Conservation (phyloP, 2,113 vertebrate species). For the Montifringilla adamsi region DNA sequence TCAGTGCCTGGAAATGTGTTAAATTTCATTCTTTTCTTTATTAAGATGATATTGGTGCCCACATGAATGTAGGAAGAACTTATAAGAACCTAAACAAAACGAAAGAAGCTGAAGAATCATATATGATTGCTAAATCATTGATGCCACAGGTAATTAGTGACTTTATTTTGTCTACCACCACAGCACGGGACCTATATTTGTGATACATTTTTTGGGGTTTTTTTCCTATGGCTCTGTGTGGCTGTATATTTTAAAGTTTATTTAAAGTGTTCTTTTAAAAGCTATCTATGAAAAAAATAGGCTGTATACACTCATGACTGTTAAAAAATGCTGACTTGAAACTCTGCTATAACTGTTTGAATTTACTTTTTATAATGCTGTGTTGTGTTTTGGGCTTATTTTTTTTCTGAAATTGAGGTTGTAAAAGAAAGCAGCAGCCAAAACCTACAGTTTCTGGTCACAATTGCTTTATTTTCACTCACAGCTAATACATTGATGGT, state of each 20-base stretch:
- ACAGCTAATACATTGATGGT: background rate
- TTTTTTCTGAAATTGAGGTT: background rate
- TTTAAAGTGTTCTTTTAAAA: background rate
- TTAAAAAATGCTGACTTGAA: background rate
- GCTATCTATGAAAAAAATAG: background rate
- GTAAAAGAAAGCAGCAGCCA: background rate
- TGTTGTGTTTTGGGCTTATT: background rate
- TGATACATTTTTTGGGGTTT: fast-evolving
- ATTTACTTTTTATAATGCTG: background rate
- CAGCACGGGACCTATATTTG: background rate
- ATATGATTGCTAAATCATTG: slow-evolving; percentile 92
- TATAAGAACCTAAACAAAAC: slow-evolving; percentile 97
- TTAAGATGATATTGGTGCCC: slow-evolving; percentile 95
- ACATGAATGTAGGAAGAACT: slow-evolving; percentile 99
- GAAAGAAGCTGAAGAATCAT: slow-evolving; percentile 94
- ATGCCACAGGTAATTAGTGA: slow-evolving; percentile 90
- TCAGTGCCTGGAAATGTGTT: background rate
- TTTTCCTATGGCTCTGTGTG: background rate
- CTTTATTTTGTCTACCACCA: background rate
- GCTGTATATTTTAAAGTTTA: background rate
- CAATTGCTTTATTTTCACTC: background rate
- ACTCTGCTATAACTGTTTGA: background rate
- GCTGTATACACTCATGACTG: background rate
- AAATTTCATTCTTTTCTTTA: background rate
- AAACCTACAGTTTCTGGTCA: background rate